Percentiles rank a stretch among this genome's conserved stretches.
Conservation (phyloP, 1,140 invertebrate species). For the Nephila pilipes region DNA sequence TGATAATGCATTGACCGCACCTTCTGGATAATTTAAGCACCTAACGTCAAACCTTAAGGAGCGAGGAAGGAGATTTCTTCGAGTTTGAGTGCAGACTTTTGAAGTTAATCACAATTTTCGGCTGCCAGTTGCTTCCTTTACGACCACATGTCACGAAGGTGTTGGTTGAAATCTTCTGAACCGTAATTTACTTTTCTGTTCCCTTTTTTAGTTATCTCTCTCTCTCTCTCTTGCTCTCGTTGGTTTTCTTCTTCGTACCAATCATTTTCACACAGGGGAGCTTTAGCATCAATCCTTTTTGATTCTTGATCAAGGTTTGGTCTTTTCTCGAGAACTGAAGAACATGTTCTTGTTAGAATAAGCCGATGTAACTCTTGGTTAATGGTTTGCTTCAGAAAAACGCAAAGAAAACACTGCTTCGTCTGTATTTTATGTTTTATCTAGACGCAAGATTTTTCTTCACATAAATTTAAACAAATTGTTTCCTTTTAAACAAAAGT, state of each 20-base stretch:
- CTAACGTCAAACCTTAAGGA: background rate
- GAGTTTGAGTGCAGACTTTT: background rate
- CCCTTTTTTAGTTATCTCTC: background rate
- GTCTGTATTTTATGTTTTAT: too few species aligned
- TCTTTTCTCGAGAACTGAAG: background rate
- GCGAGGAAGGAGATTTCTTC: constrained; percentile 13
- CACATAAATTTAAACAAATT: too few species aligned
- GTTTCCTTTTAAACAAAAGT: too few species aligned
- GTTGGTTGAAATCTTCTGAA: constrained; percentile 5
- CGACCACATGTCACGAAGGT: constrained; percentile 38
- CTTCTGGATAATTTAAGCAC: constrained; percentile 27
- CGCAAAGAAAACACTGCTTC: too few species aligned
- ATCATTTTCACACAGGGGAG: constrained; percentile 17
- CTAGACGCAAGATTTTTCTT: too few species aligned
- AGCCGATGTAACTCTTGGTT: background rate
- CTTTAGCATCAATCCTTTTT: constrained; percentile 7
- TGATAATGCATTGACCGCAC: constrained; percentile 17
- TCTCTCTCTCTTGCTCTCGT: background rate
- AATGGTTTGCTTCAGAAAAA: background rate
- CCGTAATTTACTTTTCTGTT: constrained; percentile 16
- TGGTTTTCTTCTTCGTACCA: background rate
- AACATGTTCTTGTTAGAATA: background rate
- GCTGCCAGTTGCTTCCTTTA: constrained; percentile 24
- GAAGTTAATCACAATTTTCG: constrained; percentile 56
- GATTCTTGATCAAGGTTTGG: background rate